Conservation (phyloP, 2,113 vertebrate species). For the Gopherus evgoodei region DNA sequence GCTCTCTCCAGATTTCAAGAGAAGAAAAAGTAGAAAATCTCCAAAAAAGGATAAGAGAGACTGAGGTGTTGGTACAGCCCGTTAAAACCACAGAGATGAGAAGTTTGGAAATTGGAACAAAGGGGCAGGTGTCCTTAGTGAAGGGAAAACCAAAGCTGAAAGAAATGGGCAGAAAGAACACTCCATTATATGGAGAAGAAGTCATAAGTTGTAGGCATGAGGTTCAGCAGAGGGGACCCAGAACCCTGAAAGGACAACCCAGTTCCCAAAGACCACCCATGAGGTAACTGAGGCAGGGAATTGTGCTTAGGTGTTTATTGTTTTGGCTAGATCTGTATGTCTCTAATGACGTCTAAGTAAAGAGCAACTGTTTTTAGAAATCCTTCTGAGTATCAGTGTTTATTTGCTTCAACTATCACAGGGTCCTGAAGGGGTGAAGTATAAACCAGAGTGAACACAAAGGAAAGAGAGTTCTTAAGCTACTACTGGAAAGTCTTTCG, state of each 20-base stretch:
- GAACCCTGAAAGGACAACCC: background rate
- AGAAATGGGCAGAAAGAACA: background rate
- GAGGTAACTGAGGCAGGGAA: background rate
- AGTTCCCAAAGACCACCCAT: background rate
- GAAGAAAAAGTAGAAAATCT: background rate
- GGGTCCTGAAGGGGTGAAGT: fast-evolving
- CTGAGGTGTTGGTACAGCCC: background rate
- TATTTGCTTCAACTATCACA: slow-evolving; percentile 26
- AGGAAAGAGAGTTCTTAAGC: background rate
- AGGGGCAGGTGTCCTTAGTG: background rate
- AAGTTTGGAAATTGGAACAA: background rate
- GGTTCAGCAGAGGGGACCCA: background rate
- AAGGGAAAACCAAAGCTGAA: background rate
- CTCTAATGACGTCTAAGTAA: background rate
- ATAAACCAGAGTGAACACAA: background rate
- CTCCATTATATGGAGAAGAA: background rate
- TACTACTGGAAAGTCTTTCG: background rate
- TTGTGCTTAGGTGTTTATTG: background rate
- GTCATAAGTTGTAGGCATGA: background rate
- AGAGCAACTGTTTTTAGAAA: background rate
- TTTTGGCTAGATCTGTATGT: background rate
- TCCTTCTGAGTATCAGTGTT: background rate
- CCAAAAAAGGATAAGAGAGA: background rate
- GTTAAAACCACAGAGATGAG: background rate
- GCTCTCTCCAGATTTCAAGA: background rate